Conservation (phyloP, 1,140 invertebrate genomes). For the Mercenaria mercenaria region DNA sequence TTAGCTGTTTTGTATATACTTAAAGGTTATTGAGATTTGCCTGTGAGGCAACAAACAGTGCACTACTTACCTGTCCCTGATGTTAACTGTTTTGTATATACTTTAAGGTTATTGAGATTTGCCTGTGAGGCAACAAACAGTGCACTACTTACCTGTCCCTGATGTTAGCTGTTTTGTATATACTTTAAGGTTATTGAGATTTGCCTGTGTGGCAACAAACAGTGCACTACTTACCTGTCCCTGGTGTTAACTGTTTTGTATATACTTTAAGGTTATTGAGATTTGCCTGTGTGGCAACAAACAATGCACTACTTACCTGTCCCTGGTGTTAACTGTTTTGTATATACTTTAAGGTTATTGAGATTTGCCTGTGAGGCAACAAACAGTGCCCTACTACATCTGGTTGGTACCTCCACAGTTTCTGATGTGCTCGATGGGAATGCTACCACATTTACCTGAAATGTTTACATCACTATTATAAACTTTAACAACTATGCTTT, state of each 20-base stretch:
- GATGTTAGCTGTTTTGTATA: not conserved
- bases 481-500: too few relatives aligned
- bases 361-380: constrained; percentile 3
- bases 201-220: not conserved
- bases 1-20: too few relatives aligned
- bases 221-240: not conserved
- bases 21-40: too few relatives aligned
- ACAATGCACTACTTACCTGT: not conserved
- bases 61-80: too few relatives aligned
- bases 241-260: not conserved
- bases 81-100: too few relatives aligned
- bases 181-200: not conserved
- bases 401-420: not conserved
- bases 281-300: not conserved
- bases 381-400: not conserved
- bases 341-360: not conserved
- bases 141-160: not conserved
- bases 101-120: not conserved
- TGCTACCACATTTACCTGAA: constrained; percentile 9
- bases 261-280: not conserved
- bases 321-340: not conserved
- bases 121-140: not conserved
- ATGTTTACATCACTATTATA: not conserved
- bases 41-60: too few relatives aligned
- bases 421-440: not conserved